Base-by-base conservation (phyloP, 1,140 invertebrate species). In the Bombus waltoni region DNA sequence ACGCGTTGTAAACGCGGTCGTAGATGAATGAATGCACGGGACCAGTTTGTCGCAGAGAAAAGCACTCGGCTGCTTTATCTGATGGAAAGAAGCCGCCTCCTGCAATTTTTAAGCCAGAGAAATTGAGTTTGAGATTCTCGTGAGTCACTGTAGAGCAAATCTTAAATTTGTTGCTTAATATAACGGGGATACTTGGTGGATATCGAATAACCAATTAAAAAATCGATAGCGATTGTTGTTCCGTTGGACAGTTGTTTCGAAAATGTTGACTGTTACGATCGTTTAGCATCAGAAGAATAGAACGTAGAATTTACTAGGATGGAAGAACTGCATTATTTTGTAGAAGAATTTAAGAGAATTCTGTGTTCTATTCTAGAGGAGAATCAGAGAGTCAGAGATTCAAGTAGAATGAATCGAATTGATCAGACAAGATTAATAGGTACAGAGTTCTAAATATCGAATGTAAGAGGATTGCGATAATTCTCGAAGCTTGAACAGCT, bases 61-160 rank as follows among this genome's bases (percentile, higher is more conserved):
- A 91, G 92, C 90, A 87, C 91, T 93, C 92, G 87, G 91, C 93
- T 92, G 91, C 85, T 93, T 90, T 94, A 94, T 94, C 93, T 93
- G 92, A 92, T 93, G 84, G 85, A 93, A 92, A 92, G 93, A 91
- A 88, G 88, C 91, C 92, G 92, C 92, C 87, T 88, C 75, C 79
- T 57, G 66, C 57, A 78, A 89, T 85, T 89, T 87, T 89, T 89
- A 11, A 11, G 72, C 84, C 87, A 66, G 57, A 79, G 75, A 88
- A 79, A 86, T 89, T 83, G 74, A 75, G 78, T 47, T 42, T 35
- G 74, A 70, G 35, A 35, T 57, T 38, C 71, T 81, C 79, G 79
- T 77, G 83, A 88, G 78, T 88, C 78, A 86, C 72, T 66, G 57
- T 73, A 84, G 65, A 28, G 57, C 44, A 78, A 81, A 72, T 62